A percentile compares a stretch with the other conserved stretches of the same genome.
Conservation (phyloP, 2,888 invertebrate genomes). For the Ornithoptera alexandrae region DNA sequence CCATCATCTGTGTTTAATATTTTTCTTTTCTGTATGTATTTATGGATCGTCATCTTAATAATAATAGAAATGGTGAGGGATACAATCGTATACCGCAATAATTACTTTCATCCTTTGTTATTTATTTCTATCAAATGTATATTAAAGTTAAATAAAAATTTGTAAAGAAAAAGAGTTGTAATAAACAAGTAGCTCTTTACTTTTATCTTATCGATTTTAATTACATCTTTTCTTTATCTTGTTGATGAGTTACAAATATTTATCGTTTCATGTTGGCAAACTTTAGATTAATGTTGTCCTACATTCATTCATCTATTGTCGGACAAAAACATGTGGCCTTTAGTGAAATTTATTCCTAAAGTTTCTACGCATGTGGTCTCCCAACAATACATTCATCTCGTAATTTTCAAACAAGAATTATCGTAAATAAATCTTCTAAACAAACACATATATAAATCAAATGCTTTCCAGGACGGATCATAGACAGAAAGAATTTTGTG, state of each 20-base stretch:
- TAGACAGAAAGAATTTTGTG: too few species aligned
- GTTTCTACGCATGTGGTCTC: conserved; percentile 53
- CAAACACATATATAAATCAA: background rate
- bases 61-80: background rate
- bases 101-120: too few species aligned
- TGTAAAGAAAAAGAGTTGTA: too few species aligned
- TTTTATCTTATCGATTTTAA: background rate
- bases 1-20: conserved; percentile 14
- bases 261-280: conserved; percentile 52
- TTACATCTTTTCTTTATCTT: conserved; percentile 18
- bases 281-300: conserved; percentile 60
- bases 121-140: too few species aligned
- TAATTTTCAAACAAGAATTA: background rate
- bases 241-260: conserved; percentile 49
- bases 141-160: too few species aligned
- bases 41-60: background rate
- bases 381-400: conserved; percentile 46
- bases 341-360: conserved; percentile 69
- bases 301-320: conserved; percentile 68
- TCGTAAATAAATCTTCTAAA: conserved; percentile 1
- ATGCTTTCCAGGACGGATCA: background rate
- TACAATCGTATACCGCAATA: background rate
- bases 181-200: background rate
- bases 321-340: conserved; percentile 58
- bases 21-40: conserved; percentile 12